These are phyloP conservation scores for Babyrousa celebensis DNA, from an alignment of 2,797 vertebrate genomes.

Conservation along the genomic window DNA sequence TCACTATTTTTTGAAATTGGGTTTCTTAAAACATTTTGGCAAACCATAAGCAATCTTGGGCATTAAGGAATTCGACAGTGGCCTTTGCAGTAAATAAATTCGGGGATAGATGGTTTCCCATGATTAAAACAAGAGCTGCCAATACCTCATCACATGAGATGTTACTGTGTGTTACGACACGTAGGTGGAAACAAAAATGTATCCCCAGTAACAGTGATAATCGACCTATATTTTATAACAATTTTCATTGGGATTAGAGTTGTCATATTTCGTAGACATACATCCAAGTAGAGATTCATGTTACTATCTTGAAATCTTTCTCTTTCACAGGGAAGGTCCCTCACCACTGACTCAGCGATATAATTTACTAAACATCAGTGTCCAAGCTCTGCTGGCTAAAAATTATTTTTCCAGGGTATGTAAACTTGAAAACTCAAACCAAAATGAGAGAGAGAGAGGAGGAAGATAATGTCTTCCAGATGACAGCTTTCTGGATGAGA, in stretches of 20 bases:
- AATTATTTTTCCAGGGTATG: slow-evolving; percentile 62
- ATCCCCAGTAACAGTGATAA: neutral
- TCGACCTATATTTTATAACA: neutral
- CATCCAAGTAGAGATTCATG: neutral
- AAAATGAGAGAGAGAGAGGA: slow-evolving; percentile 37
- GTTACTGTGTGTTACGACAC: accelerated
- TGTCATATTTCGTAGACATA: neutral
- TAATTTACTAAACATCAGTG: neutral
- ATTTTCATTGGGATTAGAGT: neutral
- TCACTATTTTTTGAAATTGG: neutral
- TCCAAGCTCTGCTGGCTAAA: slow-evolving; percentile 34
- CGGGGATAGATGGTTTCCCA: neutral
- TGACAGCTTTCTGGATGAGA: slow-evolving; percentile 89
- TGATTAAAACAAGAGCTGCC: too few relatives aligned
- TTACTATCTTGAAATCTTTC: neutral
- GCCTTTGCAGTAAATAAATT: too few relatives aligned
- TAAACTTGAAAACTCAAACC: slow-evolving; percentile 79
- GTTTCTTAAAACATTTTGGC: neutral
- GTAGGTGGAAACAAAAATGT: neutral
- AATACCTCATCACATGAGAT: accelerated
- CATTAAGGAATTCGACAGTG: accelerated
- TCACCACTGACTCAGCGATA: slow-evolving; percentile 26
- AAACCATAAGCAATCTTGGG: neutral
- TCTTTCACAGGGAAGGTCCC: neutral
- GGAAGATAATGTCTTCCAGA: slow-evolving; percentile 88